phyloP scores from a whole-genome alignment of 2,888 invertebrate genomes.

The Plemyria rubiginata region DNA sequence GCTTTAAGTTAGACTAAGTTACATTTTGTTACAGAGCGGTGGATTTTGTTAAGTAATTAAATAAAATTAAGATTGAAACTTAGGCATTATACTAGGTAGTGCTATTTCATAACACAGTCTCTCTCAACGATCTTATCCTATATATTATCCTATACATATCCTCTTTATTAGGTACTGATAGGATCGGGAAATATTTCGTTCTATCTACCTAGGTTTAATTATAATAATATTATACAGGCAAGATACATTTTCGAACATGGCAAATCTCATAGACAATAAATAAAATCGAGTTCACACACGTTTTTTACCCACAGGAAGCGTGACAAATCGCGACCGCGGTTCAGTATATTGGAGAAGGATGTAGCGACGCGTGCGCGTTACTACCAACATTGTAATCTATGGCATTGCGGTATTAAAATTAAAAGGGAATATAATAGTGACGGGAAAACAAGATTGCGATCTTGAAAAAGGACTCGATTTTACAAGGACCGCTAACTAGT shows the following conservation, averaged over 20 bases:
- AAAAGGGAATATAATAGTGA: conserved; percentile 27
- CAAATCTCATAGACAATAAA: conserved; percentile 4
- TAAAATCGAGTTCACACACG: conserved; percentile 32
- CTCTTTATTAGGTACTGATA: no score
- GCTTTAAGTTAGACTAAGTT: no score
- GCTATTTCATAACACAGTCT: no score
- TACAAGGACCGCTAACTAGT: no score
- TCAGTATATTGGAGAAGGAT: conserved; percentile 74
- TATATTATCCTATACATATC: no score
- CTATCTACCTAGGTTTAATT: background rate
- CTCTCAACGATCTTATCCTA: no score
- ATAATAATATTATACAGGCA: background rate
- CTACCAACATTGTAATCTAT: conserved; percentile 35
- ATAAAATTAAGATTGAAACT: no score
- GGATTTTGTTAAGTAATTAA: no score
- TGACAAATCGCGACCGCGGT: conserved; percentile 71
- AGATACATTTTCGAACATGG: background rate
- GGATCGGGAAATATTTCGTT: no score
- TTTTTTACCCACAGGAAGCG: conserved; percentile 59
- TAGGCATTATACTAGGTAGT: no score
- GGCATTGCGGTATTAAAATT: conserved; percentile 53
- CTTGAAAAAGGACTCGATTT: conserved; percentile 12
- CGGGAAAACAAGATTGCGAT: conserved; percentile 22
- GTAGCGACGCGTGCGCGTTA: conserved; percentile 66
- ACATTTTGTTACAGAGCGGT: no score